Percentiles rank a stretch among this genome's conserved stretches.
These are phyloP conservation scores for Jacana jacana DNA, from an alignment of 2,113 vertebrate genomes.

Conservation along the genomic window DNA sequence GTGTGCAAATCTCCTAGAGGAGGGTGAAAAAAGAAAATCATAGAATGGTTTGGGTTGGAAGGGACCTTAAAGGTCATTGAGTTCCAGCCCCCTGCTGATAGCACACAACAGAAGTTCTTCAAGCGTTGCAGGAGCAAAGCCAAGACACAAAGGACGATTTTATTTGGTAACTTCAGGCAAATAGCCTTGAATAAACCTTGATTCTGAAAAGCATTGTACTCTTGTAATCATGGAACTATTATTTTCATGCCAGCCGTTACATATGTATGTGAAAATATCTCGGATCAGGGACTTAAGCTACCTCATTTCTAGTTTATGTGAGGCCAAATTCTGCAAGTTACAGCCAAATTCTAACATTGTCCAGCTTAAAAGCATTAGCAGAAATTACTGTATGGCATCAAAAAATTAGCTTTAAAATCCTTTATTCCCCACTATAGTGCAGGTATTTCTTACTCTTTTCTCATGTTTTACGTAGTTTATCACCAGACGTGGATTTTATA, in stretches of 20 bases:
- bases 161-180: not conserved
- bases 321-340: not conserved
- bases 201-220: not conserved
- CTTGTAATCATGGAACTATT: not conserved
- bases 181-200: not conserved
- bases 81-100: not conserved
- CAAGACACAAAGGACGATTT: not conserved
- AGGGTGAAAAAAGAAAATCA: not conserved
- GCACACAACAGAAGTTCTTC: not conserved
- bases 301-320: not conserved
- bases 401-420: not conserved
- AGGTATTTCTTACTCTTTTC: not conserved
- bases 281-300: not conserved
- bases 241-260: not conserved
- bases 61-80: too few species aligned
- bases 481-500: not conserved
- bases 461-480: constrained; percentile 5
- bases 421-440: not conserved
- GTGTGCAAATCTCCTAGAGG: not conserved
- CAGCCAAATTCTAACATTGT: not conserved
- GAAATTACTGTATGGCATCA: not conserved
- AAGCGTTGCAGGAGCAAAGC: not conserved
- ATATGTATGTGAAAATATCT: not conserved
- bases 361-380: not conserved
- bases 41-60: too few species aligned